Evolutionary conservation across 2,113 vertebrate species (phyloP).

Genomic region (Ginglymostoma cirratum): DNA sequence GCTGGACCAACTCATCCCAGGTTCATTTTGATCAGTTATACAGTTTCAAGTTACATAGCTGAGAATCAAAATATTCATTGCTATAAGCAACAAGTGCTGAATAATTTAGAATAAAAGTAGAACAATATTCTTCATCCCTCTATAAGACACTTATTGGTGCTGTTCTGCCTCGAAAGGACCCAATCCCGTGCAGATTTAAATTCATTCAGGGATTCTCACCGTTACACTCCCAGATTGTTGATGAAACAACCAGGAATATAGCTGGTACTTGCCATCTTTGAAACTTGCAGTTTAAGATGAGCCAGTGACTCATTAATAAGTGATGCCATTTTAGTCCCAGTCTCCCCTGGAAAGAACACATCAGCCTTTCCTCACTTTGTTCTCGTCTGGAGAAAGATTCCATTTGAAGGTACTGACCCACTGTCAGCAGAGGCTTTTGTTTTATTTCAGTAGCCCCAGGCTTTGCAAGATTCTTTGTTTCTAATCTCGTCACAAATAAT

Average conservation of each 20-base stretch:
- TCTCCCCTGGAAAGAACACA: not conserved
- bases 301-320: slow-evolving; percentile 1
- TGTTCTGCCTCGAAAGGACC: not conserved
- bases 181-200: not conserved
- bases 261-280: not conserved
- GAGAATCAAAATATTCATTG: not conserved
- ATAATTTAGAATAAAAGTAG: not conserved
- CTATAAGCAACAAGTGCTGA: not conserved
- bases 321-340: not conserved
- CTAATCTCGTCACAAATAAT: not conserved
- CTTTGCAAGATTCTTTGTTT: not conserved
- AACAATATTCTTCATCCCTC: not conserved
- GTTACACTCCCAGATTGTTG: not conserved
- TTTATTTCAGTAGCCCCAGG: not conserved
- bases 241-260: not conserved
- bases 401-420: not conserved
- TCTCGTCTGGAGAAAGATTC: not conserved
- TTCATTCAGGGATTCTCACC: not conserved
- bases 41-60: not conserved
- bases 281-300: not conserved
- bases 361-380: not conserved
- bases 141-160: not conserved
- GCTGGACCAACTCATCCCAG: not conserved
- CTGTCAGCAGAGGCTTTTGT: not conserved
- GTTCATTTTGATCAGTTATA: not conserved